These are phyloP conservation scores for Ciconia stormi DNA, from an alignment of 2,113 vertebrate species.

Conservation along the genomic window DNA sequence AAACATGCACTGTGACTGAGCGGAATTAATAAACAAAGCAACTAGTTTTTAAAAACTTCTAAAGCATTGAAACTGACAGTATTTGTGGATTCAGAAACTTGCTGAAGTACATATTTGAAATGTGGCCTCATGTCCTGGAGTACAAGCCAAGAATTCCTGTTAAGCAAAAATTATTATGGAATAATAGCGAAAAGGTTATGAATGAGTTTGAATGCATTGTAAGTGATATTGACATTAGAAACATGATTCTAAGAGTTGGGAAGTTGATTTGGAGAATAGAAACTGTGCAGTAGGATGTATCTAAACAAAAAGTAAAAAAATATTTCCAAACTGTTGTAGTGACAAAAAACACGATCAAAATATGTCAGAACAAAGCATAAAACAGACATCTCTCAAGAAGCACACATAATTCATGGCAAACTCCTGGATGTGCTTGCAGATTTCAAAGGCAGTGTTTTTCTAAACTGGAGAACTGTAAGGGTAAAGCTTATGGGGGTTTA, in stretches of 20 bases:
- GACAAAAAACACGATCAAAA: background rate
- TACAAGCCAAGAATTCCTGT: background rate
- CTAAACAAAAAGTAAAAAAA: background rate
- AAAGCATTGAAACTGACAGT: background rate
- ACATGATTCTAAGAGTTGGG: background rate
- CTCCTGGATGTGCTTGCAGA: background rate
- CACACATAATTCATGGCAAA: background rate
- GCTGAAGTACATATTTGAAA: background rate
- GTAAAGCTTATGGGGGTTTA: background rate
- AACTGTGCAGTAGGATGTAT: background rate
- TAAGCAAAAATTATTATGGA: background rate
- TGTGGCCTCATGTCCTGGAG: background rate
- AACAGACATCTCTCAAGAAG: background rate
- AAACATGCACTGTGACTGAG: background rate
- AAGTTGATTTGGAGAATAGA: background rate
- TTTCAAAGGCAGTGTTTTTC: background rate
- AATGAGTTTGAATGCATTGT: background rate
- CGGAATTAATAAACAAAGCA: background rate
- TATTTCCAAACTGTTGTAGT: background rate
- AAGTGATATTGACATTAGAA: background rate
- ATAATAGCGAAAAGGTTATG: background rate
- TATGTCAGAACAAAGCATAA: constrained; percentile 9
- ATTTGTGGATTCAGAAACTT: background rate
- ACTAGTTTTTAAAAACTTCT: background rate
- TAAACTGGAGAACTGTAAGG: background rate